Percentiles rank a stretch among this genome's conserved stretches.
Conservation (phyloP, 92 coral and sea anemone genomes). For the Siderastrea siderea region DNA sequence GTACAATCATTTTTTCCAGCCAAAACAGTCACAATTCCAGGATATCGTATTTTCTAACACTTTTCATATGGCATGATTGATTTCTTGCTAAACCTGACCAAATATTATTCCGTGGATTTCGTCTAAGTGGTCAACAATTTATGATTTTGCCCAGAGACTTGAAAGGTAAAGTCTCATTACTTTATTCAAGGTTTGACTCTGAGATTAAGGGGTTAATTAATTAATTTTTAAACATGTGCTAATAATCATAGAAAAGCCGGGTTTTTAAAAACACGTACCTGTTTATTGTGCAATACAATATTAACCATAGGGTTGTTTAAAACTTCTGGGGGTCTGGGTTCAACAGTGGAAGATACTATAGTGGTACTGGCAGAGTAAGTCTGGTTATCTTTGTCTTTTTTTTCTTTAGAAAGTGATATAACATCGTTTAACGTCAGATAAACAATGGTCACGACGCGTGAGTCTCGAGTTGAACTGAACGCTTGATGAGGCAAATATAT, state of each 20-base stretch:
- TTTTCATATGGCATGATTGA: no score
- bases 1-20: no score
- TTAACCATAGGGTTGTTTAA: slow-evolving; percentile 74
- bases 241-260: background rate
- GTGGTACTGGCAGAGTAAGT: slow-evolving; percentile 63
- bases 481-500: slow-evolving; percentile 75
- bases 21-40: no score
- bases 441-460: slow-evolving; percentile 69
- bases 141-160: no score
- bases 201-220: no score
- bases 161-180: no score
- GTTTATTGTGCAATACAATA: slow-evolving; percentile 75
- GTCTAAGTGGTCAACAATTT: no score
- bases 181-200: no score
- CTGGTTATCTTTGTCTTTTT: background rate
- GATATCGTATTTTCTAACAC: no score
- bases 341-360: slow-evolving; percentile 80
- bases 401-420: slow-evolving; percentile 33
- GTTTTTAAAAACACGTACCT: slow-evolving; percentile 10
- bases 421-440: slow-evolving; percentile 69
- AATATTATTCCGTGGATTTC: no score
- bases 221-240: background rate
- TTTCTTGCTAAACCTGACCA: no score
- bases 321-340: slow-evolving; percentile 64
- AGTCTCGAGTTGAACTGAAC: slow-evolving; percentile 39